A percentile compares a stretch with the other conserved stretches of the same genome.
Evolutionary conservation across 2,888 invertebrate species (phyloP).

Genomic region (Hofmannophila pseudospretella): DNA sequence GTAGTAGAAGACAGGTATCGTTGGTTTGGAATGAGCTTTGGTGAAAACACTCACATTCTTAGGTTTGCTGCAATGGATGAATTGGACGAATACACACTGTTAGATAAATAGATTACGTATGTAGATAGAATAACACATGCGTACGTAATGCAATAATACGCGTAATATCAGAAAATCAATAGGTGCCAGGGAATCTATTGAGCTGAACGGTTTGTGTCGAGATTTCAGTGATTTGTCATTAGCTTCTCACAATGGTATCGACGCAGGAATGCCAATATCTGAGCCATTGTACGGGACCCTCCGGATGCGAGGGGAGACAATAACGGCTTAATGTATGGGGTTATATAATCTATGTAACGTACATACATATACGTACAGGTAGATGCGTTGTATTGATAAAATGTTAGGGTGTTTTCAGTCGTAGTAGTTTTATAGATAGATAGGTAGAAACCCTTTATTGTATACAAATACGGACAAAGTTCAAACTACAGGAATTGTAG

Average conservation of each 20-base stretch:
- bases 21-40: no score
- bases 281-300: conserved; percentile 47
- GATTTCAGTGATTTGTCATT: conserved; percentile 67
- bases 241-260: conserved; percentile 56
- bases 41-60: no score
- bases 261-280: conserved; percentile 68
- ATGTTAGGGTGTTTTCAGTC: not conserved
- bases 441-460: no score
- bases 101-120: no score
- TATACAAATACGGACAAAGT: no score
- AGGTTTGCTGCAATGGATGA: no score
- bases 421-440: not conserved
- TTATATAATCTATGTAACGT: conserved; percentile 10
- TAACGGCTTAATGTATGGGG: conserved; percentile 28
- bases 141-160: no score
- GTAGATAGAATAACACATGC: no score
- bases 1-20: no score
- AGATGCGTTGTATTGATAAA: not conserved
- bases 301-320: conserved; percentile 26
- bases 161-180: conserved; percentile 36
- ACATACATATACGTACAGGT: conserved; percentile 2
- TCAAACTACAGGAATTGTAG: no score
- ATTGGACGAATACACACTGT: no score
- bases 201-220: conserved; percentile 26
- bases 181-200: conserved; percentile 20